Percentiles rank a stretch among this genome's conserved stretches.
Conservation (phyloP, 2,888 invertebrate genomes). For the Danaus chrysippus region DNA sequence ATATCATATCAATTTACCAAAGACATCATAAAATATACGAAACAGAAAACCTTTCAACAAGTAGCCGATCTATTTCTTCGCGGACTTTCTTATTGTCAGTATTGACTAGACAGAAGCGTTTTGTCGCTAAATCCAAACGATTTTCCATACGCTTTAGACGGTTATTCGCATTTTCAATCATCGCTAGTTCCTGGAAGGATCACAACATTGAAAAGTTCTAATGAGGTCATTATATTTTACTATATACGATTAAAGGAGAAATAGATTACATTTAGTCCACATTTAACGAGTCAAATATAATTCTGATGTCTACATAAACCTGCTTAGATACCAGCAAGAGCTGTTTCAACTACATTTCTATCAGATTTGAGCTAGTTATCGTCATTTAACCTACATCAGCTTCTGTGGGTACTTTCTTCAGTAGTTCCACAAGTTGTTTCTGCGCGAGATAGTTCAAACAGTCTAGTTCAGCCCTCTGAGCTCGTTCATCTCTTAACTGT, state of each 20-base stretch:
- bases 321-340: too few relatives aligned
- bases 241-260: too few relatives aligned
- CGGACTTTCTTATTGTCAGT: conserved; percentile 84
- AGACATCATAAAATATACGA: neutral
- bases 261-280: too few relatives aligned
- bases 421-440: conserved; percentile 59
- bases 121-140: conserved; percentile 85
- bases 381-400: conserved; percentile 52
- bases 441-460: conserved; percentile 70
- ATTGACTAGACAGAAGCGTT: conserved; percentile 85
- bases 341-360: too few relatives aligned
- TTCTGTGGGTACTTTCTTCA: conserved; percentile 64
- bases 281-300: too few relatives aligned
- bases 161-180: conserved; percentile 73
- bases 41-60: conserved; percentile 84
- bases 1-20: neutral
- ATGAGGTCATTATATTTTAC: too few relatives aligned
- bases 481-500: conserved; percentile 71
- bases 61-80: conserved; percentile 87
- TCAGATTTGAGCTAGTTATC: too few relatives aligned
- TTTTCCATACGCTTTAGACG: conserved; percentile 83
- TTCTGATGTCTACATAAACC: too few relatives aligned
- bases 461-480: conserved; percentile 73
- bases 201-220: neutral
- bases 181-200: conserved; percentile 54